These are phyloP conservation scores for Trichogramma dendrolimi DNA, from an alignment of 2,888 invertebrate species.

Conservation along the genomic window DNA sequence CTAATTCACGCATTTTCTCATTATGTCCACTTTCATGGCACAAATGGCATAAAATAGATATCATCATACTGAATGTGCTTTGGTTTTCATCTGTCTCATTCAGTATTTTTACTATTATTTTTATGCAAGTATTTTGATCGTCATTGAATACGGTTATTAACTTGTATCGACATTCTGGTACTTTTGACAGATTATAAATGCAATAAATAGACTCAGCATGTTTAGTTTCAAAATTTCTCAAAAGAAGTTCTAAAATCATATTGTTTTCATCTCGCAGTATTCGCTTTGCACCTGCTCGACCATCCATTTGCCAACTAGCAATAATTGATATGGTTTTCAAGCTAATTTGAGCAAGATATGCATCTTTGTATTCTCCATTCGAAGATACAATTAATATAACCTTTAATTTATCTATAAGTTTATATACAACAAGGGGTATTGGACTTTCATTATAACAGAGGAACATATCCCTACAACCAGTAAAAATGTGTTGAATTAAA, in stretches of 20 bases:
- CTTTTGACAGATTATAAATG: slow-evolving; percentile 58
- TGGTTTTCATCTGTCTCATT: slow-evolving; percentile 22
- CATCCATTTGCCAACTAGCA: slow-evolving; percentile 40
- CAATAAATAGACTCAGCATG: slow-evolving; percentile 57
- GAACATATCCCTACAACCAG: slow-evolving; percentile 53
- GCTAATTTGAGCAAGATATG: slow-evolving; percentile 46
- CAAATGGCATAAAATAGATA: slow-evolving; percentile 59
- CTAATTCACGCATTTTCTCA: slow-evolving; percentile 54
- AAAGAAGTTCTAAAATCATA: slow-evolving; percentile 57
- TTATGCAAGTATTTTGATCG: slow-evolving; percentile 60
- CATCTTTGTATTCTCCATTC: slow-evolving; percentile 37
- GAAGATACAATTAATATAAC: slow-evolving; percentile 56
- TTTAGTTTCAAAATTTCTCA: slow-evolving; percentile 49
- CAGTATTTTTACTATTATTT: slow-evolving; percentile 54
- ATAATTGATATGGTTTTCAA: slow-evolving; percentile 41
- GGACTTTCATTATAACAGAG: slow-evolving; percentile 55
- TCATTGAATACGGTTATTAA: slow-evolving; percentile 37
- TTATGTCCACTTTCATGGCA: slow-evolving; percentile 65
- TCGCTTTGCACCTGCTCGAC: slow-evolving; percentile 48
- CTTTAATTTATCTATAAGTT: slow-evolving; percentile 57
- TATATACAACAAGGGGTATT: slow-evolving; percentile 57
- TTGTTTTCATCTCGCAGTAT: slow-evolving; percentile 56
- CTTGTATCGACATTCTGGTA: slow-evolving; percentile 57
- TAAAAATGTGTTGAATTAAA: slow-evolving; percentile 13
- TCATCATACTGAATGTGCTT: slow-evolving; percentile 54